Evolutionary conservation across 2,888 invertebrate species (phyloP), one percentile per base, ranked within the genome.

Genomic region (Noctua fimbriata): DNA sequence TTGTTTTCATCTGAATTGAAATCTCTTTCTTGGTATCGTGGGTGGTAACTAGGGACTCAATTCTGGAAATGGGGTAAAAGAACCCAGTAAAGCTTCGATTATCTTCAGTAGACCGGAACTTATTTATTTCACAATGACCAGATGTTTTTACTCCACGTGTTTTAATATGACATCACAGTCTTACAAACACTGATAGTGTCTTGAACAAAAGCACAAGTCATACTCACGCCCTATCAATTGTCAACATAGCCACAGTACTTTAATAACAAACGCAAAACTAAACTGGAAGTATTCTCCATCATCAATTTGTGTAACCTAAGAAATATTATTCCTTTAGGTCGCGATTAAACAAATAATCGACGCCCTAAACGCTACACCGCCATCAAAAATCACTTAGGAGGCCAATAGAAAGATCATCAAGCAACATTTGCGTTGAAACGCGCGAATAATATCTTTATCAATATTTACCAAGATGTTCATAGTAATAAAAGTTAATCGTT

Each of bases 301-400:
- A 41, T 80, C 63, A 84, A 69, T 81, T 84, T 78, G 69, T 82
- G 78, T 69, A 69, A 69, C 36, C 44, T 44, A n/a, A 79, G 55
- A 65, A 84, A 80, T 67, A 79, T 82, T 81, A 52, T 58, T 79
- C 66, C 63, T 80, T 67, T 12, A 72, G 44, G 60, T 69, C 47
- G 24, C 78, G 79, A 86, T 84, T 81, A 84, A 81, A 84, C 82
- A 87, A 87, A 89, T 88, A 86, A 89, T 90, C 87, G 87, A 87
- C 79, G 81, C 86, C 85, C 83, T 81, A 83, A 90, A 84, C 86
- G 88, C 88, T 73, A 84, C 81, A 89, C 87, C 75, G 91, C 91
- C 94, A 95, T 96, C 94, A 95, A 94, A 95, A 94, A 94, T 92
- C 95, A 94, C 93, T 96, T 95, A 95, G 89, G 89, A 2, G n/a